Evolutionary conservation across 2,888 invertebrate genomes (phyloP), one percentile per base, ranked within the genome.

Genomic region (Caenorhabditis angaria): DNA sequence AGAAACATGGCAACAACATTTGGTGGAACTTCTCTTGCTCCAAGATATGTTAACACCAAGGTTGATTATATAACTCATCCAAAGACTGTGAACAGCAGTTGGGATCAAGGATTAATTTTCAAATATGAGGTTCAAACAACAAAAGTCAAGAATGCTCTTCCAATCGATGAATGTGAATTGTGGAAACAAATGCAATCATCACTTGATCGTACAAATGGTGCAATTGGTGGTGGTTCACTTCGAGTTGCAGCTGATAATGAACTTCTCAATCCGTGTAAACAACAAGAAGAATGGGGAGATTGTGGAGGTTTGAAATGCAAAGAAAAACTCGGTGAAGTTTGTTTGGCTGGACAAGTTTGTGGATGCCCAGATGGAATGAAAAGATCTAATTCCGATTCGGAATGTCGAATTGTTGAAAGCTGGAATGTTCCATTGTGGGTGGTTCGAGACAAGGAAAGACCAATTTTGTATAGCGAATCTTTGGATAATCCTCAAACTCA

Each of bases 21-120:
- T 56, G 86, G 83, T 32, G 82, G 83, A 55, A 85, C 84, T 2
- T 64, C 77, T 8, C 81, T 82, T 58, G 82, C 85, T 3, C 83
- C 82, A 22, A 66, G 83, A 25, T 87, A 84, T 66, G 82, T 87
- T 20, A 81, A 75, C 70, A 83, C 84, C 25, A 68, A 83, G 61
- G 83, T 85, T 25, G 72, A 79, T 51, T 87, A 80, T 67, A 83
- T 87, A 64, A 83, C 83, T 18, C 87, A 88, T 65, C 87, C 87
- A 25, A 83, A 85, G 77, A 85, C 85, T 1, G 80, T 85, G 59
- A 87, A 87, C 62, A 82, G 82, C 73, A 80, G 82, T 0, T 87
- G 86, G 86, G 76, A 77, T 51, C 80, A 87, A 70, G 87, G 87
- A 25, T 74, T 87, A 18, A 70, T 87, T 54, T 82, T 87, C 76